A percentile compares a stretch with the other conserved stretches of the same genome.
Evolutionary conservation across 1,140 invertebrate species (phyloP).

Genomic region (Zaprionus camerounensis): DNA sequence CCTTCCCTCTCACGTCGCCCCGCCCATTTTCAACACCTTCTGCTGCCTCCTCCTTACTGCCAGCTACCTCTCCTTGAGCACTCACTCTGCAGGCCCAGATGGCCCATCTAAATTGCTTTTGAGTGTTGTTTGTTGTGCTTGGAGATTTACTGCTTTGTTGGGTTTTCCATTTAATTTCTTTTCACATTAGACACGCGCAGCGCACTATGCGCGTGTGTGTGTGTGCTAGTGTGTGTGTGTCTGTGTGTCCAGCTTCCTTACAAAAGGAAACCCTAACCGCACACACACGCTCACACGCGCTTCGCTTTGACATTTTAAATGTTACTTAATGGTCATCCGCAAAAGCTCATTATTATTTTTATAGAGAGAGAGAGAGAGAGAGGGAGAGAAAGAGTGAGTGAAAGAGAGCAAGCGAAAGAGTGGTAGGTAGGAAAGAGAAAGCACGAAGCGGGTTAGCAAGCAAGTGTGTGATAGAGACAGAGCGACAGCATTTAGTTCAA

Average conservation of each 20-base stretch:
- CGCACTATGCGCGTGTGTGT: conserved; percentile 1
- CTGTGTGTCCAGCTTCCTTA: conserved; percentile 22
- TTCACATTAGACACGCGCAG: conserved; percentile 61
- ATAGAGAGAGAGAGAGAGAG: conserved; percentile 1
- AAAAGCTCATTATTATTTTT: conserved; percentile 47
- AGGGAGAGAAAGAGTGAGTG: neutral
- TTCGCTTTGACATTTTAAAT: conserved; percentile 73
- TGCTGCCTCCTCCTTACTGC: neutral
- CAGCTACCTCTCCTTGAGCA: conserved; percentile 20
- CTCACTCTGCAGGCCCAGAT: conserved; percentile 29
- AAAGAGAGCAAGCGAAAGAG: neutral
- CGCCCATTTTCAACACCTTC: no score
- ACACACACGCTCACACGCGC: neutral
- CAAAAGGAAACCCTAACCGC: conserved; percentile 21
- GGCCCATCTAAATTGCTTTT: conserved; percentile 73
- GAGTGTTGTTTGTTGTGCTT: conserved; percentile 76
- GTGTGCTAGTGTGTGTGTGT: conserved; percentile 14
- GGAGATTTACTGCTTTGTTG: conserved; percentile 79
- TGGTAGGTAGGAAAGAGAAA: neutral
- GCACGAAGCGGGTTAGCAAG: neutral
- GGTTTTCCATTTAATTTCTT: conserved; percentile 71
- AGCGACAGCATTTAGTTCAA: neutral
- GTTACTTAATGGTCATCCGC: conserved; percentile 68
- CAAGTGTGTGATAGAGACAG: neutral
- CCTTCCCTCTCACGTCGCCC: neutral